Base-by-base conservation (phyloP, 2,797 vertebrate genomes). In the Microhierax caerulescens region DNA sequence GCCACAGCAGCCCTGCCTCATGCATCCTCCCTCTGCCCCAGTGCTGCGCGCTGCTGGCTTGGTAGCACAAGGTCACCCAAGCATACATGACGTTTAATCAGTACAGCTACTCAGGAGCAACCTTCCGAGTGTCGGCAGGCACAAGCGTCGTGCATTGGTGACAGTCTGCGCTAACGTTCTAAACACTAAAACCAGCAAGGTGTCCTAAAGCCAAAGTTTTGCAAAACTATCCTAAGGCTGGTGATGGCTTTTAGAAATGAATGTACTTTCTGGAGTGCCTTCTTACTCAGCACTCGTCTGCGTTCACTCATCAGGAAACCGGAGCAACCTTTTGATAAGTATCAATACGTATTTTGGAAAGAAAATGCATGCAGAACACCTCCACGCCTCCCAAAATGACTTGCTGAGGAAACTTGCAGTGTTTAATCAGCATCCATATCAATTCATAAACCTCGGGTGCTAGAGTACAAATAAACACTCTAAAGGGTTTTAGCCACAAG, bases 391-490 rank as follows among this genome's bases (percentile, higher is more conserved):
- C 76, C 86, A 22, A 60, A 87, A 93, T 60, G 48, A 51, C 53
- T 64, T 15, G 2, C 45, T 8, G 73, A 91, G 88, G 87, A 86
- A 94, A 96, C 75, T 88, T 93, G n/a, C 23, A 70, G 82, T 34
- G 28, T 97, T 97, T 94, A 90, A 95, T 91, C 81, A 83, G 85
- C 92, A 88, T 90, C 73, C 94, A 53, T 95, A 96, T 93, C 67
- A 96, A 96, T 97, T 97, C 97, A 94, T 96, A 97, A 97, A 96
- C 79, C 85, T 87, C 63, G 93, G 90, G 94, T 94, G 94, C 91
- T 97, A 91, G 95, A 96, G 93, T 93, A 96, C 95, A 98, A 98
- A 98, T 97, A 98, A 98, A 98, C 96, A 97, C 97, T 97, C 88
- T 93, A 95, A 97, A 97, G 95, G 96, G 73, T 98, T 98, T 97